These are phyloP conservation scores for Dynastes grantii DNA, from an alignment of 2,888 invertebrate species.

Conservation along the genomic window DNA sequence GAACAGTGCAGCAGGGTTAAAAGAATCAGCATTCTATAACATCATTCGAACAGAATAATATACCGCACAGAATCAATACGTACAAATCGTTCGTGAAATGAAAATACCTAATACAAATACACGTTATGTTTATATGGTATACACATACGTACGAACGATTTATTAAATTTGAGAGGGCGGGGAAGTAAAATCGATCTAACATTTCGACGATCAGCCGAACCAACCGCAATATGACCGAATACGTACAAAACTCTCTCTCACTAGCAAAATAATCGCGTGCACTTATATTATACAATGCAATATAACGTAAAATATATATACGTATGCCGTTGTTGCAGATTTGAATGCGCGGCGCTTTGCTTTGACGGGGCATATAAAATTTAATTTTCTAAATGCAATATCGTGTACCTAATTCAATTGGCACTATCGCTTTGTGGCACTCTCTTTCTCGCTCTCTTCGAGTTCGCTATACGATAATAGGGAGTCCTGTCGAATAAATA, in stretches of 20 bases:
- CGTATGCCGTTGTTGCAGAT: not conserved
- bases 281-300: conserved; percentile 17
- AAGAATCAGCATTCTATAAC: no score
- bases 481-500: conserved; percentile 48
- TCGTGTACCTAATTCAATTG: conserved; percentile 54
- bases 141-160: not conserved
- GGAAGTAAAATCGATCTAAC: not conserved
- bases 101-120: not conserved
- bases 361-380: conserved; percentile 43
- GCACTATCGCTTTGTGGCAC: conserved; percentile 8
- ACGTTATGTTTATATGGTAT: not conserved
- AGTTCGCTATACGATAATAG: conserved; percentile 5
- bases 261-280: not conserved
- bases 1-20: no score
- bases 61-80: not conserved
- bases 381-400: conserved; percentile 49
- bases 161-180: not conserved
- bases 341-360: conserved; percentile 6
- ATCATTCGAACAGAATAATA: no score
- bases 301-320: not conserved
- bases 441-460: not conserved
- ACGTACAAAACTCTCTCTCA: not conserved
- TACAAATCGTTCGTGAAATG: not conserved
- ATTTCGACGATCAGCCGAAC: not conserved
- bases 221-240: not conserved